These are phyloP conservation scores for Nasua narica DNA, from an alignment of 2,797 vertebrate species.

Conservation along the genomic window DNA sequence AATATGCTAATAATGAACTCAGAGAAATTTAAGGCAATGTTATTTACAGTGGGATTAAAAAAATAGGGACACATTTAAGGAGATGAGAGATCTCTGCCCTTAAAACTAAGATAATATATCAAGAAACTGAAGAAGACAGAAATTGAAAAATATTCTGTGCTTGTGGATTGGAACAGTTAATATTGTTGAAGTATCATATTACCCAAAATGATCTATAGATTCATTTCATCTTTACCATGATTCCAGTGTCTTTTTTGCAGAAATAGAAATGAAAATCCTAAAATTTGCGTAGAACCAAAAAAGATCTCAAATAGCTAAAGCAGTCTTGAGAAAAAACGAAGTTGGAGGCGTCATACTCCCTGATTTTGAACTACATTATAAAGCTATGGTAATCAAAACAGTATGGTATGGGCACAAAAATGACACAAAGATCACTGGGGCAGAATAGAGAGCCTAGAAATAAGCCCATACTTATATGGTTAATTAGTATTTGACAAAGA, in stretches of 20 bases:
- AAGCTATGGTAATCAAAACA: neutral
- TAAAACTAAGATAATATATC: neutral
- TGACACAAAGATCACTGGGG: neutral
- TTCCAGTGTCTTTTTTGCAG: neutral
- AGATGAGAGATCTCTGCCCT: neutral
- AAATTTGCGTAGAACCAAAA: neutral
- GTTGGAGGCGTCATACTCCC: neutral
- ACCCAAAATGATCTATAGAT: neutral
- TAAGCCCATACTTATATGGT: neutral
- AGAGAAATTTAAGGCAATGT: neutral
- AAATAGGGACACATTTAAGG: neutral
- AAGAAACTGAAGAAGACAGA: neutral
- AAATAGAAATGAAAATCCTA: neutral
- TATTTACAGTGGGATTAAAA: neutral
- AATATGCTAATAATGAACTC: neutral
- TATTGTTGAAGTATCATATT: neutral
- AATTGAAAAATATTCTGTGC: neutral
- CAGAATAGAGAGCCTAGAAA: neutral
- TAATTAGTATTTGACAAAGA: neutral
- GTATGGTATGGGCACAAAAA: neutral
- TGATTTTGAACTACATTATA: neutral
- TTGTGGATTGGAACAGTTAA: neutral
- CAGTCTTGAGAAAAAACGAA: neutral
- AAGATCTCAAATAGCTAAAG: neutral
- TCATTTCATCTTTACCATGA: neutral